Base-by-base conservation (phyloP, 2,888 invertebrate genomes). In the Philhelius pedissequus region DNA sequence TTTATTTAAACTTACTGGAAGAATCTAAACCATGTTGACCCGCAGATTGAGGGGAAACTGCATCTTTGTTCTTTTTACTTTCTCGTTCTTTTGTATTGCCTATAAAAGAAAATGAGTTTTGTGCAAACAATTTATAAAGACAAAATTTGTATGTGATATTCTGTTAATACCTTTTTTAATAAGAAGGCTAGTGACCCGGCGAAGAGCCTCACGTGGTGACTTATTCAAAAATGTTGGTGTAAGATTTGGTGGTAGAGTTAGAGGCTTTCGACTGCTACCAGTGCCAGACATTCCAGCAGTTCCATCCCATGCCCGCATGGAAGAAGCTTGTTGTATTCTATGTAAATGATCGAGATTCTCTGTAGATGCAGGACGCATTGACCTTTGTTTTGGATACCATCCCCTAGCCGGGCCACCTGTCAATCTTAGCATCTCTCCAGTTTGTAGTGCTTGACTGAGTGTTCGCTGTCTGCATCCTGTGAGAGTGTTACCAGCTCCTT, bases 161-260 rank as follows among this genome's bases (percentile, higher is more conserved):
- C 43, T 50, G 25, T 73, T 52, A 35, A 25, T 86, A 96, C 96
- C 96, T 93, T 96, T 96, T 91, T 96, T 90, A 92, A 97, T 97
- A 91, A 97, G 94, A 92, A 97, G 94, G 93, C 97, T 97, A 91
- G 97, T 97, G 90, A 97, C 97, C 91, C 97, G 94, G 89, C 97
- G 94, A 87, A 97, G 93, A 81, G 97, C 97, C 92, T 97, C 97
- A 89, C 96, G 94, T 58, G 96, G 96, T 87, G 96, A 96, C 92
- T 96, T 95, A 91, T 97, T 96, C 93, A 97, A 96, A 93, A 97
- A 97, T 92, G 96, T 96, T 88, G 97, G 97, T 87, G 96, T 96
- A 89, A 97, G 93, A 93, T 97, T 97, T 79, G 97, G 97, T 70
- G 97, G 97, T 89, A 97, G 93, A n/a, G 97, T 97, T 87, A 96